Evolutionary conservation across 2,113 vertebrate species (phyloP), one percentile per base, ranked within the genome.

Genomic region (Sander lucioperca): DNA sequence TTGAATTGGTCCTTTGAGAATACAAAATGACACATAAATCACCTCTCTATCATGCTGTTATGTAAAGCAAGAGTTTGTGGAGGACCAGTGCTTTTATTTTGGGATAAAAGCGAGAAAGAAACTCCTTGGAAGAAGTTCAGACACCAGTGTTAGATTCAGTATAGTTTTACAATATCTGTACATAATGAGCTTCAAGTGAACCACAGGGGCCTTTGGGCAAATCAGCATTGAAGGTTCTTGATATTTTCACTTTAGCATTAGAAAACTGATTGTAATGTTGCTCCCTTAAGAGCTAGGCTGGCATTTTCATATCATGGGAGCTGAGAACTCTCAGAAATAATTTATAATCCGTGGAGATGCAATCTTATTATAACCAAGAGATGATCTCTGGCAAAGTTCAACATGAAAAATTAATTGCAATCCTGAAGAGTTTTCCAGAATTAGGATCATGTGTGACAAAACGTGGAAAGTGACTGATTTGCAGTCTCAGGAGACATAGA

Each of bases 241-340:
- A 93, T 87, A 92, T 90, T 90, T 89, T 89, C 74, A 83, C 64
- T 85, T 84, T 21, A 82, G 70, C 78, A 80, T 85, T 80, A 74
- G 74, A 39, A 83, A 68, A 88, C 82, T 88, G 89, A 94, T 92
- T 87, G 83, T 79, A 61, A 53, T 78, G 78, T 80, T 79, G 61
- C 68, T 87, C 89, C 79, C 74, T 71, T 72, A 84, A 84, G 83
- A 90, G 82, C 23, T 48, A 13, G 23, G 19, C 50, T 91, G 79
- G 68, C 78, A 86, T 91, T 91, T 90, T 87, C 64, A 86, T 73
- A 80, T 87, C 73, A 73, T 56, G 64, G 75, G 84, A 82, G 75
- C 70, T 56, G 30, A 47, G 82, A 73, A 89, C 72, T 80, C 86
- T 86, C 58, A 73, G 63, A 86, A 78, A 88, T 79, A 76, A 84